Conservation (phyloP, 2,888 invertebrate genomes). For the Clusia tigrina region DNA sequence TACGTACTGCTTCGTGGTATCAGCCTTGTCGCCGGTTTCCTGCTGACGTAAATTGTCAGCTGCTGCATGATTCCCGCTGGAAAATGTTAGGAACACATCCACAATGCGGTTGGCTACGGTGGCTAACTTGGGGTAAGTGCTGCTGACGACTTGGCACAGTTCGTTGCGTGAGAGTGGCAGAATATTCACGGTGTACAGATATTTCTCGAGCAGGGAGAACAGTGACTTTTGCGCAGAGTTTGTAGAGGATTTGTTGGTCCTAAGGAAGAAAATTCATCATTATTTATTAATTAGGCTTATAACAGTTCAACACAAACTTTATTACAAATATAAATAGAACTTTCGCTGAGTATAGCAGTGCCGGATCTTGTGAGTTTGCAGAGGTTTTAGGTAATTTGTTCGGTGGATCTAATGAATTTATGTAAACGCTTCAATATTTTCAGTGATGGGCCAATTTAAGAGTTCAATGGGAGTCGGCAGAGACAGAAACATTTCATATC, state of each 20-base stretch:
- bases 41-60: conserved; percentile 58
- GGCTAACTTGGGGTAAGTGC: conserved; percentile 74
- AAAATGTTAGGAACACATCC: conserved; percentile 83
- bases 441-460: too few species aligned
- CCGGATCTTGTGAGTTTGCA: too few species aligned
- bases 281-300: conserved; percentile 8
- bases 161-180: conserved; percentile 81
- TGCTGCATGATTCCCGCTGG: conserved; percentile 72
- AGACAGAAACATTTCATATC: too few species aligned
- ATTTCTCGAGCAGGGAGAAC: conserved; percentile 78
- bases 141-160: conserved; percentile 75
- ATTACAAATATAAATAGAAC: too few species aligned
- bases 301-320: background rate
- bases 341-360: too few species aligned
- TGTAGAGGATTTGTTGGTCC: conserved; percentile 58
- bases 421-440: too few species aligned
- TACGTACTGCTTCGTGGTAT: conserved; percentile 49
- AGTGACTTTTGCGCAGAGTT: conserved; percentile 68
- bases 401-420: too few species aligned
- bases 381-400: too few species aligned
- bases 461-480: too few species aligned
- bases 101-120: conserved; percentile 80
- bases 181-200: conserved; percentile 82
- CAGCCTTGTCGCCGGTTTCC: conserved; percentile 61
- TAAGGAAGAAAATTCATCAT: conserved; percentile 34